phyloP scores from a whole-genome alignment of 2,797 vertebrate genomes.

The Schizopygopsis malacanthus region DNA sequence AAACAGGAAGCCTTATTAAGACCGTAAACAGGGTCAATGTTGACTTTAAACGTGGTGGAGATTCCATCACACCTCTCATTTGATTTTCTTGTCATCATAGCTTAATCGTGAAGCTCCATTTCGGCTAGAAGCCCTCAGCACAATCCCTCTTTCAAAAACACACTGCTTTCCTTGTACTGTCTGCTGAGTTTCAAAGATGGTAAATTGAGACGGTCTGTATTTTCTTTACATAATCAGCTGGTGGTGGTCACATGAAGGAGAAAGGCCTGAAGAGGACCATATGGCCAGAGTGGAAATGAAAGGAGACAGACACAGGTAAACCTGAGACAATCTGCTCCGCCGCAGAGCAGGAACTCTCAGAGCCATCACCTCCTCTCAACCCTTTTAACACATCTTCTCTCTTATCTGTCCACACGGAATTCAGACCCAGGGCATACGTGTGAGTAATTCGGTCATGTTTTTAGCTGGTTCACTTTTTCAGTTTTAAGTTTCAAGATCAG shows the following conservation, averaged over 20 bases:
- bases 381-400: conserved; percentile 36
- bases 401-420: conserved; percentile 44
- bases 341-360: conserved; percentile 9
- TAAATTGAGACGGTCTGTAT: conserved; percentile 48
- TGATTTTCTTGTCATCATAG: conserved; percentile 4
- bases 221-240: conserved; percentile 48
- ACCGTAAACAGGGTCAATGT: neutral
- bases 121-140: conserved; percentile 5
- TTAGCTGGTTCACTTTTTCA: neutral
- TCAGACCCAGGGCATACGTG: conserved; percentile 13
- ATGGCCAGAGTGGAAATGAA: conserved; percentile 65
- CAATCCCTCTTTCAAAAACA: conserved; percentile 44
- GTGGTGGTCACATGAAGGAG: conserved; percentile 23
- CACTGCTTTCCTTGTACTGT: neutral
- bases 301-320: conserved; percentile 63
- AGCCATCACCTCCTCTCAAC: conserved; percentile 1
- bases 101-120: conserved; percentile 10
- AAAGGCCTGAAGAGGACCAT: conserved; percentile 49
- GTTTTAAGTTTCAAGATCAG: conserved; percentile 8
- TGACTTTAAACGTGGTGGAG: neutral
- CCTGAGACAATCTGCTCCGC: conserved; percentile 33
- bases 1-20: neutral
- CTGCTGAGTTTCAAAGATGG: conserved; percentile 44
- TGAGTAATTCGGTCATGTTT: neutral
- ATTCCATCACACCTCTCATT: conserved; percentile 1